Base-by-base conservation (phyloP, 64 coral and sea anemone species). In the Trachythela sp. region DNA sequence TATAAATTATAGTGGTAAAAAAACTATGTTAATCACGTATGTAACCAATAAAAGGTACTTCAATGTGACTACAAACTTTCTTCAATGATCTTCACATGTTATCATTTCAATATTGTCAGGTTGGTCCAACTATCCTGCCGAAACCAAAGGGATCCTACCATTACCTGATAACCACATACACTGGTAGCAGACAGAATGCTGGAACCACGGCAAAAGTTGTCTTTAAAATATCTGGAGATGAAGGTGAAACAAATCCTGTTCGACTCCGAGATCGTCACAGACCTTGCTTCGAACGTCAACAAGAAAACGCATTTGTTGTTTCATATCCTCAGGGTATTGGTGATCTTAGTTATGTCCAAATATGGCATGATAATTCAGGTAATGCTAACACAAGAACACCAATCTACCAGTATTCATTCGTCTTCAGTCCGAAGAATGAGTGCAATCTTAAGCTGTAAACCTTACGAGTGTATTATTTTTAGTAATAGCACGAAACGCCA, bases 301-400 rank as follows among this genome's bases (percentile, higher is more conserved):
- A 94, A 37, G 93, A 97, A 24, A 97, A 97, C 75, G 85, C 88
- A n/a, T 92, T 97, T 37, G 85, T 94, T 11, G 5, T 94, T 36
- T 90, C 93, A 4, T 85, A 92, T 31, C 86, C 83, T 33, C 85
- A 67, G 39, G 45, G 76, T n/a, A 49, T 97, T 64, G 93, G 95
- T 26, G 60, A 90, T 14, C 27, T 97, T 17, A 83, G 77, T 31
- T 90, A 94, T 71, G 86, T 97, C 9, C 60, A 93, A 85, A 77
- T 97, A 13, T 97, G 95, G 95, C 95, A 97, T 36, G 93, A 97
- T 35, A 97, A 97, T 45, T 88, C 39, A 20, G 95, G 95, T 97
- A 87, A 3, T 54, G 42, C 37, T 4, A 85, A 6, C 54, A 9
- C 40, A 86, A 34, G 70, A 26, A 8, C 27, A 8, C 43, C 8